Conservation (phyloP, 2,888 invertebrate genomes). For the Drosophila macrospina region DNA sequence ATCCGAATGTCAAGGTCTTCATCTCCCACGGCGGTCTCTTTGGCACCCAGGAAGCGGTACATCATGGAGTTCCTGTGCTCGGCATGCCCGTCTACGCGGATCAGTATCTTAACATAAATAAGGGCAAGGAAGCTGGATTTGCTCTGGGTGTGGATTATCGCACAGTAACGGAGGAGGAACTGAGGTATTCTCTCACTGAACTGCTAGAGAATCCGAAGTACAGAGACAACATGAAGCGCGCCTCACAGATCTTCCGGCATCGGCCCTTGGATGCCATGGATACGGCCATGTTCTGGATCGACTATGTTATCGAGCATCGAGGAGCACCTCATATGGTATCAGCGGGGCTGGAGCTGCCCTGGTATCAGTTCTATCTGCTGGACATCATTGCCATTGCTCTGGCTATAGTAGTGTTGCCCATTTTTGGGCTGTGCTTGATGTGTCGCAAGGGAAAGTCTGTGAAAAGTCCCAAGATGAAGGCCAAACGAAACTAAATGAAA, state of each 20-base stretch:
- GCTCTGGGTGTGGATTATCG: slow-evolving; percentile 71
- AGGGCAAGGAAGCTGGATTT: slow-evolving; percentile 70
- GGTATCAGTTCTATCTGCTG: slow-evolving; percentile 82
- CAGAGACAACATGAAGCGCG: slow-evolving; percentile 65
- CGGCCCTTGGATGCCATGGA: slow-evolving; percentile 80
- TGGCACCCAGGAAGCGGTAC: slow-evolving; percentile 83
- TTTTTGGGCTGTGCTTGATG: slow-evolving; percentile 10
- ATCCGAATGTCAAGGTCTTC: slow-evolving; percentile 84
- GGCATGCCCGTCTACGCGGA: slow-evolving; percentile 84
- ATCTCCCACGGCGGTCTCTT: slow-evolving; percentile 84
- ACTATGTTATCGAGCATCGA: slow-evolving; percentile 83
- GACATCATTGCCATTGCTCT: slow-evolving; percentile 67
- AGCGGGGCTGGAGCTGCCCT: slow-evolving; percentile 71
- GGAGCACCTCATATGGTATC: slow-evolving; percentile 83
- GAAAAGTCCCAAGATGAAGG: slow-evolving; percentile 25
- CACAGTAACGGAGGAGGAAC: slow-evolving; percentile 65
- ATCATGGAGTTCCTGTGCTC: slow-evolving; percentile 83
- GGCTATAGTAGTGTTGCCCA: slow-evolving; percentile 14
- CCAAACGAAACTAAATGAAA: slow-evolving; percentile 23
- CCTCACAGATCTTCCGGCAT: slow-evolving; percentile 81
- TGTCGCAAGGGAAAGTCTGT: slow-evolving; percentile 15
- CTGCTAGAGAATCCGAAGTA: slow-evolving; percentile 84
- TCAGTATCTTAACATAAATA: slow-evolving; percentile 80
- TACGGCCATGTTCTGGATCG: slow-evolving; percentile 84
- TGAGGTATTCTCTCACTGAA: slow-evolving; percentile 71